phyloP scores from a whole-genome alignment of 2,888 invertebrate genomes.

The Melanchra persicariae region DNA sequence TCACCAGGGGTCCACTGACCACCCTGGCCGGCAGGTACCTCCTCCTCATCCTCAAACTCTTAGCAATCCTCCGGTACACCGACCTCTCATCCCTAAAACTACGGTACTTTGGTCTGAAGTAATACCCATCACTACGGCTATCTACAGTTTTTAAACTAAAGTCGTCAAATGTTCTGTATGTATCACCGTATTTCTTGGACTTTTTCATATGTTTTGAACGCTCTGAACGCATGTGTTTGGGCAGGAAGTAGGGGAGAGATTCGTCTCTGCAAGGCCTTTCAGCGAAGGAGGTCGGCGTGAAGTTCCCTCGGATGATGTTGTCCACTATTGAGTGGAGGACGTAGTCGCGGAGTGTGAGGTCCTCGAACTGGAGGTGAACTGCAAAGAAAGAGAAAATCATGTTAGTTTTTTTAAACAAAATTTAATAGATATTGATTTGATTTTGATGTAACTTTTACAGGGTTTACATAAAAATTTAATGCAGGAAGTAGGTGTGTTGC shows the following conservation, averaged over 20 bases:
- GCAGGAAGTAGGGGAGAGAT: constrained; percentile 82
- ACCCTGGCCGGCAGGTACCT: constrained; percentile 81
- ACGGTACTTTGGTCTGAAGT: constrained; percentile 82
- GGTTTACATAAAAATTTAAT: too few relatives aligned
- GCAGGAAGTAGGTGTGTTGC: too few relatives aligned
- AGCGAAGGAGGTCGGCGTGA: constrained; percentile 82
- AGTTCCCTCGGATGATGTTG: constrained; percentile 84
- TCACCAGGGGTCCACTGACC: constrained; percentile 81
- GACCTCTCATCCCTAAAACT: constrained; percentile 78
- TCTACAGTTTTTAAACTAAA: constrained; percentile 73
- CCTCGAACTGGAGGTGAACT: constrained; percentile 84
- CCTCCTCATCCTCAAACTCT: constrained; percentile 75
- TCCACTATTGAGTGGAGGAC: constrained; percentile 84
- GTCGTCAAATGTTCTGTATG: constrained; percentile 64
- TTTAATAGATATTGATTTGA: neutral
- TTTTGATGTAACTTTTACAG: neutral
- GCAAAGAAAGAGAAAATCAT: constrained; percentile 71
- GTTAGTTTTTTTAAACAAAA: constrained; percentile 30
- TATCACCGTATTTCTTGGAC: constrained; percentile 65
- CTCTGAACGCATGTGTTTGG: constrained; percentile 77
- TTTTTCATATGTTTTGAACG: constrained; percentile 78
- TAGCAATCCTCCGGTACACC: constrained; percentile 70
- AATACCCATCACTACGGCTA: constrained; percentile 70
- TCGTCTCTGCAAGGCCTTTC: constrained; percentile 83
- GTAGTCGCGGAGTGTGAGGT: constrained; percentile 80